Conservation (phyloP, 2,113 vertebrate species). For the Ptilonorhynchus violaceus region DNA sequence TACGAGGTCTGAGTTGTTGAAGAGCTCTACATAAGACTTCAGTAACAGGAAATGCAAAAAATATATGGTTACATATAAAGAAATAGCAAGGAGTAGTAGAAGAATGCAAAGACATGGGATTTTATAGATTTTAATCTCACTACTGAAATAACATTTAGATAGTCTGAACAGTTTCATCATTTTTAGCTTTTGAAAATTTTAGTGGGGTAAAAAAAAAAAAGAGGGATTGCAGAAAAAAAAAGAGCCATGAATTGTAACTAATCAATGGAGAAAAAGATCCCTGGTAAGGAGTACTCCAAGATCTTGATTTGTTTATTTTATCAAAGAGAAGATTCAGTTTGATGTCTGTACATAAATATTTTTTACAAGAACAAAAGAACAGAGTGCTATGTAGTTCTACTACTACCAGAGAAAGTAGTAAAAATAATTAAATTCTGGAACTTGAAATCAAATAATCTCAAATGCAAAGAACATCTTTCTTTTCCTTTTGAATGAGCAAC, state of each 20-base stretch:
- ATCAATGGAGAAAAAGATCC: background rate
- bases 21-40: background rate
- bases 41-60: background rate
- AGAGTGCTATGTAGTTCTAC: background rate
- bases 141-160: background rate
- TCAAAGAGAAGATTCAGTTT: background rate
- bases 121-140: background rate
- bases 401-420: background rate
- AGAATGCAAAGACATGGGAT: background rate
- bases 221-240: fast-evolving
- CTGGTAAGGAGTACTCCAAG: background rate
- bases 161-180: background rate
- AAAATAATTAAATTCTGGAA: background rate
- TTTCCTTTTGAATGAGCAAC: background rate
- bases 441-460: background rate
- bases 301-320: background rate
- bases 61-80: background rate
- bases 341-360: background rate
- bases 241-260: fast-evolving
- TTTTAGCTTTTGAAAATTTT: background rate
- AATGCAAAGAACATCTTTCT: background rate
- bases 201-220: fast-evolving
- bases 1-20: background rate
- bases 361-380: background rate
- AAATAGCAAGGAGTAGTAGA: background rate